Evolutionary conservation across 2,888 invertebrate species (phyloP).

Genomic region (Rhingia rostrata): DNA sequence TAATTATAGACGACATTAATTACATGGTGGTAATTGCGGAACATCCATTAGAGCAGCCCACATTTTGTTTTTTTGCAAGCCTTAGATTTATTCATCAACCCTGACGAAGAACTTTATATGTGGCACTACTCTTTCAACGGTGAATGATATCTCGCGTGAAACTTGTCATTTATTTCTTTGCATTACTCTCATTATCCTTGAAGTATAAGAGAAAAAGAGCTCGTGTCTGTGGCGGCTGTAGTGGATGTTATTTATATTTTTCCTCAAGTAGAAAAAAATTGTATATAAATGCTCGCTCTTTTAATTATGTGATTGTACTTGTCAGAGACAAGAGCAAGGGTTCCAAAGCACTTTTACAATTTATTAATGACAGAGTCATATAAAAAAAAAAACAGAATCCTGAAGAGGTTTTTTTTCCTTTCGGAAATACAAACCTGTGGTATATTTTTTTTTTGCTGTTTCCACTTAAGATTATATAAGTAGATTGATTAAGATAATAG

Average conservation of each 20-base stretch:
- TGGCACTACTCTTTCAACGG: slow-evolving; percentile 35
- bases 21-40: slow-evolving; percentile 55
- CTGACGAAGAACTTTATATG: slow-evolving; percentile 37
- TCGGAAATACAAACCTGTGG: too few relatives aligned
- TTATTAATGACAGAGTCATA: neutral
- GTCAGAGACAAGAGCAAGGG: neutral
- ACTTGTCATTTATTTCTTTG: slow-evolving; percentile 61
- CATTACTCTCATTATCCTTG: slow-evolving; percentile 45
- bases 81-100: slow-evolving; percentile 43
- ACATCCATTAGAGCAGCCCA: slow-evolving; percentile 59
- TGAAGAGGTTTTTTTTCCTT: neutral
- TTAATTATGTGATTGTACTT: slow-evolving; percentile 1
- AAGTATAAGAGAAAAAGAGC: slow-evolving; percentile 11
- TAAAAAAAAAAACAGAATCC: neutral
- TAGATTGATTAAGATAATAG: too few relatives aligned
- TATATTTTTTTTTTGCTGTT: too few relatives aligned
- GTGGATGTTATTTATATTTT: neutral
- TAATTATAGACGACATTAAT: slow-evolving; percentile 62
- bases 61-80: slow-evolving; percentile 24
- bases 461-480: too few relatives aligned
- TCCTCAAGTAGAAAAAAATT: neutral
- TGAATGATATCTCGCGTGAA: slow-evolving; percentile 61
- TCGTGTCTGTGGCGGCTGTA: neutral
- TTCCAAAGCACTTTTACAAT: neutral
- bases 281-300: neutral